phyloP scores from a whole-genome alignment of 2,888 invertebrate genomes.

The Priocnemis perturbator region DNA sequence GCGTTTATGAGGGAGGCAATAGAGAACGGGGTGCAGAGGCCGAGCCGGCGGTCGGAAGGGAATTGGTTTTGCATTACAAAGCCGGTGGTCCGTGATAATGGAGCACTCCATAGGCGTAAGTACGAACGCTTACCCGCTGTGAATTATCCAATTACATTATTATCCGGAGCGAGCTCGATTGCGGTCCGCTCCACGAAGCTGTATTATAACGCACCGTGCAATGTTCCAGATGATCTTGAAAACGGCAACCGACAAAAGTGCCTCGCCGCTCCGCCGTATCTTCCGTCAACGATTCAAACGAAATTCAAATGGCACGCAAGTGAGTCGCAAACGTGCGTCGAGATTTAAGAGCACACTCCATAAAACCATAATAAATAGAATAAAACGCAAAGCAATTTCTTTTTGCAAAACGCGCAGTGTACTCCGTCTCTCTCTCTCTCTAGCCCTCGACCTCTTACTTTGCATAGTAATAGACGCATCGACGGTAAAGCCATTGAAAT shows the following conservation, averaged over 20 bases:
- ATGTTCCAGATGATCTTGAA: slow-evolving; percentile 13
- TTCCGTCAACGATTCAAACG: too few species aligned
- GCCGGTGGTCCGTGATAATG: slow-evolving; percentile 50
- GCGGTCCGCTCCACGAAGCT: too few species aligned
- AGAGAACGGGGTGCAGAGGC: not conserved
- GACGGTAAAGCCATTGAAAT: slow-evolving; percentile 38
- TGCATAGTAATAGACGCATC: slow-evolving; percentile 1
- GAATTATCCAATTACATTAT: slow-evolving; percentile 58
- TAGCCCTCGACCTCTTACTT: slow-evolving; percentile 7
- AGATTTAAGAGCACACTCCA: too few species aligned
- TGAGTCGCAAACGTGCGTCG: too few species aligned
- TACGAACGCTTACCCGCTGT: slow-evolving; percentile 47
- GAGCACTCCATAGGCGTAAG: slow-evolving; percentile 39
- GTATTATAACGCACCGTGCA: slow-evolving; percentile 4
- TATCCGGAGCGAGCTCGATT: slow-evolving; percentile 25
- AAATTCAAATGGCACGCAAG: too few species aligned
- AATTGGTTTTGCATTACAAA: slow-evolving; percentile 61
- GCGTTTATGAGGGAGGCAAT: slow-evolving; percentile 13
- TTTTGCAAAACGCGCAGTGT: too few species aligned
- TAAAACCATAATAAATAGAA: too few species aligned
- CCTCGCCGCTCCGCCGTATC: not conserved
- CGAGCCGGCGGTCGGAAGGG: slow-evolving; percentile 23
- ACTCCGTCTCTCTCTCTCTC: too few species aligned
- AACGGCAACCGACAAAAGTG: slow-evolving; percentile 3
- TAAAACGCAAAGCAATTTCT: too few species aligned